These are phyloP conservation scores for Amphimedon queenslandica DNA, from an alignment of 37 sponge, comb jelly and placozoan species.

Conservation along the genomic window DNA sequence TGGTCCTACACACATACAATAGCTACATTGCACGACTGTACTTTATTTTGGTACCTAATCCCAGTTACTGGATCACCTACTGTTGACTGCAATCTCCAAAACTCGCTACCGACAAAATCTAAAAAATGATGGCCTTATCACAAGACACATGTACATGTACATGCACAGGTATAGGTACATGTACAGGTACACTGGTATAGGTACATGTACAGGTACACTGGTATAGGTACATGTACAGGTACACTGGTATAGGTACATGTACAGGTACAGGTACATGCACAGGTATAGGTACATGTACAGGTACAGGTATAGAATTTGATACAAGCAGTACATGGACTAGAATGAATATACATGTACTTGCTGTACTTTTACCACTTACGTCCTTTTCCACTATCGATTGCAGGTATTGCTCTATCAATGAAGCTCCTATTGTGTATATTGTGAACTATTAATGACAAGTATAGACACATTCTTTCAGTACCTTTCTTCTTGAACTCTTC, in stretches of 20 bases:
- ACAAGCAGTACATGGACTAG: not conserved
- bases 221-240: too few species aligned
- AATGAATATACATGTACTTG: not conserved
- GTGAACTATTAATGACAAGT: slow-evolving; percentile 2
- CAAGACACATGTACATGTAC: too few species aligned
- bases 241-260: too few species aligned
- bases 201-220: too few species aligned
- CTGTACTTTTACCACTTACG: slow-evolving; percentile 43
- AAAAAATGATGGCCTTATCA: not conserved
- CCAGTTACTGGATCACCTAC: slow-evolving; percentile 75
- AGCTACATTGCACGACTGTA: not conserved
- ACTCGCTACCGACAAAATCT: slow-evolving; percentile 91
- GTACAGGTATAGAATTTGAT: too few species aligned
- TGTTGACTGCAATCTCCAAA: slow-evolving; percentile 76
- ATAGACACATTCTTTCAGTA: too few species aligned
- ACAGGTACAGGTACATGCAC: too few species aligned
- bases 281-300: too few species aligned
- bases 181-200: too few species aligned
- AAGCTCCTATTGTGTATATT: slow-evolving; percentile 34
- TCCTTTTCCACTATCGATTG: slow-evolving; percentile 86
- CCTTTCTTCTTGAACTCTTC: slow-evolving; percentile 72
- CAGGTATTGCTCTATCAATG: slow-evolving; percentile 81
- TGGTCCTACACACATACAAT: slow-evolving; percentile 32
- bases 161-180: too few species aligned
- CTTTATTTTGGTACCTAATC: slow-evolving; percentile 50